Base-by-base conservation (phyloP, 2,113 vertebrate species). In the Calyptomena viridis region DNA sequence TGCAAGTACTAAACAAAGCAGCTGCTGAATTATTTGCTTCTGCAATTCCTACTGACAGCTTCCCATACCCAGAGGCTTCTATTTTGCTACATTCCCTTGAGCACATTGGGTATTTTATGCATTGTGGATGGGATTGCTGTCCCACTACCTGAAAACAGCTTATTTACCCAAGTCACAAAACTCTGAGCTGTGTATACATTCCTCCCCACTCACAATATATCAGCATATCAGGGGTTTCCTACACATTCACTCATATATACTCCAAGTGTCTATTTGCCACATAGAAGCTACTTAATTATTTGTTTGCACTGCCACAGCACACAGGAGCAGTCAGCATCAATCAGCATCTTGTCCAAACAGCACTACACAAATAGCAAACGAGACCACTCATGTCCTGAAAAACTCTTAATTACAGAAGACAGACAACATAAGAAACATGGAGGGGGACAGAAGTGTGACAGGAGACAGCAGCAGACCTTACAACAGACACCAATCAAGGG, bases 291-390 rank as follows among this genome's bases (percentile, higher is more conserved):
- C 49, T 63, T 76, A 86, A 73, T 80, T 87, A 67, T 27, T 76
- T 90, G 72, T 87, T 92, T 94, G 91, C 40, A 37, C 39, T 76
- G 67, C 87, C 68, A 72, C 35, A 82, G 85, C 39, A n/a, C 84
- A 76, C 49, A 49, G 33, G 37, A 87, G 67, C 69, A 56, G 82
- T 52, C 58, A 87, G 47, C 60, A 64, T 56, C 66, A 55, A 84
- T 42, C 92, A 47, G 55, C 67, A 91, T 44, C 87, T 82, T 68
- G n/a, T 55, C 78, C 74, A 96, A 84, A 87, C 60, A 87, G 50
- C 55, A 31, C 39, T 75, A 78, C 64, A 91, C 44, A 89, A 91
- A 75, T 2, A 79, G 62, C 62, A 78, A 84, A 89, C 44, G 44
- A 21, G 74, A 84, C 49, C 49, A 53, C 40, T 86, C 31, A 6